phyloP scores from a whole-genome alignment of 2,113 vertebrate genomes.

The Fregetta grallaria region DNA sequence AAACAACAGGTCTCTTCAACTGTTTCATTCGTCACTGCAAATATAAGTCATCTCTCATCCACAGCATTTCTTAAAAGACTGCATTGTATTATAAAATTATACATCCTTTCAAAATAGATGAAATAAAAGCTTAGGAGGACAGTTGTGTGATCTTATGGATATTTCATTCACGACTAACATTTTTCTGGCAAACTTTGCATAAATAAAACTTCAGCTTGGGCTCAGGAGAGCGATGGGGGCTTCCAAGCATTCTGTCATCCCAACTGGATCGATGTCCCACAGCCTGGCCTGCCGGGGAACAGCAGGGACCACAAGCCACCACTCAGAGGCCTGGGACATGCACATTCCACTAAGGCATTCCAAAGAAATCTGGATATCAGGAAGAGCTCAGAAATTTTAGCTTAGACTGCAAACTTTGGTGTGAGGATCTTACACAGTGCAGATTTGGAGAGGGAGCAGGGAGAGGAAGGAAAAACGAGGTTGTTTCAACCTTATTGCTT shows the following conservation, averaged over 20 bases:
- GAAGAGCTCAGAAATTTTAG: background rate
- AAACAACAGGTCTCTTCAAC: constrained; percentile 42
- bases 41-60: background rate
- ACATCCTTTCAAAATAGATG: background rate
- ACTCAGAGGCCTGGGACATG: background rate
- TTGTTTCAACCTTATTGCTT: background rate
- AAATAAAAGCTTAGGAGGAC: background rate
- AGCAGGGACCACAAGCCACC: background rate
- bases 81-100: background rate
- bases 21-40: constrained; percentile 19
- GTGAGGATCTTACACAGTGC: background rate
- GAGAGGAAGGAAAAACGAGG: background rate
- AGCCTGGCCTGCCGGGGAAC: background rate
- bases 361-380: background rate
- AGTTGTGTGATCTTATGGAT: background rate
- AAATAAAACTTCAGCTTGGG: background rate
- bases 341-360: background rate
- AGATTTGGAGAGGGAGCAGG: background rate
- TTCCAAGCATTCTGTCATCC: constrained; percentile 38
- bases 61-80: constrained; percentile 1
- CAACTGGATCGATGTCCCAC: background rate
- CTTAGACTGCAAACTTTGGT: background rate
- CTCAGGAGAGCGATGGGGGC: background rate
- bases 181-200: constrained; percentile 7
- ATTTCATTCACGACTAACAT: background rate